Base-by-base conservation (phyloP, 2,888 invertebrate genomes). In the Ceraclea dissimilis region DNA sequence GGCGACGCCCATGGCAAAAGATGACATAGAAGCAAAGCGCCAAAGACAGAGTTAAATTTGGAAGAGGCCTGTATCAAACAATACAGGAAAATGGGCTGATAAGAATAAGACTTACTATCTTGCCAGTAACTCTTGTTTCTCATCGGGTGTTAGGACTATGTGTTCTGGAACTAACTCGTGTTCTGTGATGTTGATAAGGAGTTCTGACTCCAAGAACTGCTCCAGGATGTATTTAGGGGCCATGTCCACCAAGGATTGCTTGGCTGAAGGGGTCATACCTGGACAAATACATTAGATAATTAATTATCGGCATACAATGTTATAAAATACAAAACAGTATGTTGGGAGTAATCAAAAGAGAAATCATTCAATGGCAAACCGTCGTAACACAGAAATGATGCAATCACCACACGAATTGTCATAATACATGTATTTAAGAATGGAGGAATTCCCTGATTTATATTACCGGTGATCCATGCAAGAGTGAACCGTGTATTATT, bases 211-310 rank as follows among this genome's bases (percentile, higher is more conserved):
- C 48, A 93, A 70, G 70, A 96, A 93, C 66, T 98, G 96, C 73
- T 99, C 99, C 62, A 99, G 74, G 65, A 95, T 96, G 70, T 99
- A 99, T 71, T 99, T 99, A 0, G 98, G 98, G 0, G 97, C 97
- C 97, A 99, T 98, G 70, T 99, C 98, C 1, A 91, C 89, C 47
- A 98, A 73, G 0, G 95, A 93, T 75, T 96, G 88, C 73, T 99
- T 99, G 0, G 99, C 99, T 11, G 97, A 96, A 1, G 99, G 99
- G 1, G 99, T 98, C 97, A 99, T 98, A 50, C 98, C 95, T 72
- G 65, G 2, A 68, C 68, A 60, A 43, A 33, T 18, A 19, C 2
- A 43, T 43, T 16, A 17, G 13, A 16, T 8, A 43, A 5, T 43
- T 43, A 43, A 17, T 43, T 4, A n/a, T n/a, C n/a, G n/a, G n/a